Conservation (phyloP, 2,113 vertebrate genomes). For the Acinonyx jubatus region DNA sequence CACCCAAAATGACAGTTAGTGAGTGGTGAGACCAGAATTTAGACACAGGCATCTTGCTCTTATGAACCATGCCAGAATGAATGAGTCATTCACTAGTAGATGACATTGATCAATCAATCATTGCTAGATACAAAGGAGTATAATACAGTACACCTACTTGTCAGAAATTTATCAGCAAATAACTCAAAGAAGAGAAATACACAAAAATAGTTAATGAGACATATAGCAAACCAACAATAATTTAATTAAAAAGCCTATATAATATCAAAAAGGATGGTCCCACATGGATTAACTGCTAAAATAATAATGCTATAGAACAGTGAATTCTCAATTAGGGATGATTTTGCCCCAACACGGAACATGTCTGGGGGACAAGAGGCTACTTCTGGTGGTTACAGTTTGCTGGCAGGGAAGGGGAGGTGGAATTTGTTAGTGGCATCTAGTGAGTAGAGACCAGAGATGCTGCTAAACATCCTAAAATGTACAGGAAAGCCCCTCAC, state of each 20-base stretch:
- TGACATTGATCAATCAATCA: background rate
- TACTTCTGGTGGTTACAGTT: background rate
- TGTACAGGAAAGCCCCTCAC: background rate
- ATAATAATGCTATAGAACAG: background rate
- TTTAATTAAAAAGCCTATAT: background rate
- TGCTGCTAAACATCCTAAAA: background rate
- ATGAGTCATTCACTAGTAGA: background rate
- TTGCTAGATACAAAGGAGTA: background rate
- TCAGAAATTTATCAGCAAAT: background rate
- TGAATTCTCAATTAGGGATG: background rate
- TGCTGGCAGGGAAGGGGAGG: background rate
- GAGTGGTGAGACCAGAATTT: background rate
- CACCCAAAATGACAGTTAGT: background rate
- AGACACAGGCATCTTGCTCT: background rate
- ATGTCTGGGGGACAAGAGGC: background rate
- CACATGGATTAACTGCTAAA: background rate
- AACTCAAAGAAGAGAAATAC: background rate
- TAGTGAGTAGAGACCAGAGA: background rate
- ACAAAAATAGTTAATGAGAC: background rate
- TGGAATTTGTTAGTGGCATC: background rate
- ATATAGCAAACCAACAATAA: background rate
- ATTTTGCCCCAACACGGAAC: background rate
- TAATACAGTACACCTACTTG: background rate
- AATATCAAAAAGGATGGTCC: background rate
- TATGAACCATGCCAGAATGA: background rate